These are phyloP conservation scores for Prochilodus magdalenae DNA, from an alignment of 2,113 vertebrate species.

Conservation along the genomic window DNA sequence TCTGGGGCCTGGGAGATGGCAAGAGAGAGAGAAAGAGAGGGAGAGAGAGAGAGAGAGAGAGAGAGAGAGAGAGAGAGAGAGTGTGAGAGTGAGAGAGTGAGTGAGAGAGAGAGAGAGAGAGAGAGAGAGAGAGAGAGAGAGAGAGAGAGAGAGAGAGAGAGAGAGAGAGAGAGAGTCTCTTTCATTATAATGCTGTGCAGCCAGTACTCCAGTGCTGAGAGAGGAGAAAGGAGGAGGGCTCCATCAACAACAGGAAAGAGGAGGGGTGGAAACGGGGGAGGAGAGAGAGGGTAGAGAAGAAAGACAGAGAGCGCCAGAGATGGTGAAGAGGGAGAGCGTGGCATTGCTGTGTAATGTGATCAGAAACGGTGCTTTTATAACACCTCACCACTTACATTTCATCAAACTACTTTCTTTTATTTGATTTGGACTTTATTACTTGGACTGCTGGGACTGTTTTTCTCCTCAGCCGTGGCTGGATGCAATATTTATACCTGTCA, in stretches of 20 bases:
- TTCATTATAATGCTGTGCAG: constrained; percentile 72
- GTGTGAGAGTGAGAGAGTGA: constrained; percentile 2
- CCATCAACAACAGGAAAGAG: constrained; percentile 47
- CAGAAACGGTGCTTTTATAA: constrained; percentile 58
- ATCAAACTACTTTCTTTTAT: constrained; percentile 60
- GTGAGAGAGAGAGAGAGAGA: not conserved
- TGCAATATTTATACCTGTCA: constrained; percentile 67
- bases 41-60: not conserved
- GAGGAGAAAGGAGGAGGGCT: constrained; percentile 8
- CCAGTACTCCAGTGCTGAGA: constrained; percentile 60
- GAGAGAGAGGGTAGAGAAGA: constrained; percentile 18
- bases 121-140: too few species aligned
- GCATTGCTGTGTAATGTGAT: constrained; percentile 56
- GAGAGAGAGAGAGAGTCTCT: constrained; percentile 57
- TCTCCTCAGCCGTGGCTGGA: constrained; percentile 38
- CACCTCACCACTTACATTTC: constrained; percentile 66
- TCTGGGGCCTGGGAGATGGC: constrained; percentile 53
- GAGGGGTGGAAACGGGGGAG: constrained; percentile 36
- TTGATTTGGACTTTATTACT: constrained; percentile 65
- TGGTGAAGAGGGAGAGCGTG: constrained; percentile 25
- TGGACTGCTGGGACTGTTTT: constrained; percentile 50
- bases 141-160: not conserved
- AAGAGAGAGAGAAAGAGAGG: not conserved
- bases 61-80: constrained; percentile 47
- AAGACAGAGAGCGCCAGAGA: constrained; percentile 34